Conservation (phyloP, 2,113 vertebrate genomes). For the Laticauda colubrina region DNA sequence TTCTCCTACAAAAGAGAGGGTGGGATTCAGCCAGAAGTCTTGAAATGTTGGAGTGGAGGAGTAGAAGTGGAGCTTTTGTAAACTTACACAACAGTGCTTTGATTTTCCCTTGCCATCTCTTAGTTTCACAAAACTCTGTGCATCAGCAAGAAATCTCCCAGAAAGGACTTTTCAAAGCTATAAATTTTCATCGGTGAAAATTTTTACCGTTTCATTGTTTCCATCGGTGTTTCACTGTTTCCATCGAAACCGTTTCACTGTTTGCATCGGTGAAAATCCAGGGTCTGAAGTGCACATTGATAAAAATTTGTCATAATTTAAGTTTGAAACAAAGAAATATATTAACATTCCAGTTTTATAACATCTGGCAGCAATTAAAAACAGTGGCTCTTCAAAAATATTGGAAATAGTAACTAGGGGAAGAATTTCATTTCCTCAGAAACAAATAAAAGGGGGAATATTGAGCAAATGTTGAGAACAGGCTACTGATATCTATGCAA, state of each 20-base stretch:
- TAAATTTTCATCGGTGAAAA: neutral
- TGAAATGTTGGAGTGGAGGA: neutral
- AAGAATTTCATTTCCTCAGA: neutral
- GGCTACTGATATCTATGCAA: neutral
- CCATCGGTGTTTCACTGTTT: neutral
- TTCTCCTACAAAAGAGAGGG: neutral
- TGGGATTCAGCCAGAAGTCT: neutral
- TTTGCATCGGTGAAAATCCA: neutral
- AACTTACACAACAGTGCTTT: neutral
- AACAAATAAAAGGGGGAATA: neutral
- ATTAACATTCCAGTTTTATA: neutral
- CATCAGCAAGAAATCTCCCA: neutral
- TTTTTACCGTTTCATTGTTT: neutral
- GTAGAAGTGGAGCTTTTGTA: neutral
- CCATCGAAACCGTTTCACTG: neutral
- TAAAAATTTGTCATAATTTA: neutral
- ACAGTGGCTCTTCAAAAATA: neutral
- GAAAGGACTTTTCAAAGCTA: neutral
- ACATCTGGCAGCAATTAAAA: neutral
- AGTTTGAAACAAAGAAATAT: neutral
- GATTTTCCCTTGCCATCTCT: neutral
- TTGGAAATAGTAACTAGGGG: neutral
- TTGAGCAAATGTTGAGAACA: neutral
- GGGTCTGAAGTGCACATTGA: neutral
- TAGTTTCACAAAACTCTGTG: neutral